These are phyloP conservation scores for Propithecus perrieri DNA, from an alignment of 2,797 vertebrate genomes.

Conservation along the genomic window DNA sequence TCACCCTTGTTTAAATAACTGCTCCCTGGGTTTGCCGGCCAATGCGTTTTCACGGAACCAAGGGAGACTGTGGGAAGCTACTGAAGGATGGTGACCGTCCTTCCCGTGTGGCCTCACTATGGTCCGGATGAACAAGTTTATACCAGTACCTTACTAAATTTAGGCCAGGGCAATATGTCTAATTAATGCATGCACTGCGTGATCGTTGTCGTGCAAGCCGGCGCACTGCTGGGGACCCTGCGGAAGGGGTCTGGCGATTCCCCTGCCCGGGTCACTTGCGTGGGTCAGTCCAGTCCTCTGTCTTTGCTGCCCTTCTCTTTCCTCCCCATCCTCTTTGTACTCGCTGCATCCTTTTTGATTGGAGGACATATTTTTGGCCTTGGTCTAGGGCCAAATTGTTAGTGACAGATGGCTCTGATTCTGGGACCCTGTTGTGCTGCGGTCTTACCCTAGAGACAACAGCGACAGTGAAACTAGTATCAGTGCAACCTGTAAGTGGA, in stretches of 20 bases:
- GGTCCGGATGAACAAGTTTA: background rate
- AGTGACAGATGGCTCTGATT: background rate
- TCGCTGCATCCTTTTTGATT: background rate
- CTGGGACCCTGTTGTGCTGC: background rate
- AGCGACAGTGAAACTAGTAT: background rate
- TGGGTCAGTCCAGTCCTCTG: background rate
- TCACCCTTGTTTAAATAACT: background rate
- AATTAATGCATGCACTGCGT: background rate
- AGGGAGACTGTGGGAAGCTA: background rate
- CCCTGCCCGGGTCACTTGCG: background rate
- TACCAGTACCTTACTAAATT: background rate
- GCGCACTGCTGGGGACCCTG: background rate
- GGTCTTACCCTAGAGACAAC: background rate
- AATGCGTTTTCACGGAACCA: background rate
- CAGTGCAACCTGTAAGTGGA: background rate
- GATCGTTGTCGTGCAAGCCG: background rate
- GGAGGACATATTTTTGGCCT: background rate
- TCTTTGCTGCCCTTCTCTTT: background rate
- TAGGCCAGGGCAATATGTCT: background rate
- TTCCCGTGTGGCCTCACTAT: background rate
- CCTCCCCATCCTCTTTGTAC: background rate
- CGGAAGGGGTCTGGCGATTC: background rate
- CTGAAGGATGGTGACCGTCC: background rate
- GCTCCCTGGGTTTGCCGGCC: background rate
- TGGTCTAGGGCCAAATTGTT: background rate